A percentile compares a stretch with the other conserved stretches of the same genome.
Evolutionary conservation across 2,113 vertebrate species (phyloP).

Genomic region (Oenanthe oenanthe): DNA sequence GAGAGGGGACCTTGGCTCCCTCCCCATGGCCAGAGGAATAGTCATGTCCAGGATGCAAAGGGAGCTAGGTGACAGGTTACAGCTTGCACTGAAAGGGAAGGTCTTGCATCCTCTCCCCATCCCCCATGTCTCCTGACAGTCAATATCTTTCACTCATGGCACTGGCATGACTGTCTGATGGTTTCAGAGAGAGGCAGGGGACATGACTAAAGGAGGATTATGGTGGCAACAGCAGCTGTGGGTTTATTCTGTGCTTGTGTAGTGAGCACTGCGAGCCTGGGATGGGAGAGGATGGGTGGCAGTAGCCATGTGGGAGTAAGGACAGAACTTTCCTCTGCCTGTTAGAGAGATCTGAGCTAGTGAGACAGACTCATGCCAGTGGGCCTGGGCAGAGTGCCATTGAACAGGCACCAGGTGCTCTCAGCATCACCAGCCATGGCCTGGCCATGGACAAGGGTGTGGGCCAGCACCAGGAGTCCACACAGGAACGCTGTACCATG

Average conservation of each 20-base stretch:
- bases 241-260: background rate
- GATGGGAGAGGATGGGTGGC: background rate
- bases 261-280: background rate
- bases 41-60: background rate
- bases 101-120: background rate
- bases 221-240: background rate
- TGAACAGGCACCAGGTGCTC: background rate
- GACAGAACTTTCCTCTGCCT: background rate
- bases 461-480: fast-evolving
- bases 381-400: background rate
- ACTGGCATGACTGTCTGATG: background rate
- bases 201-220: background rate
- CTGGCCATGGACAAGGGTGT: background rate
- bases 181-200: background rate
- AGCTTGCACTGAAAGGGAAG: background rate
- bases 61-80: background rate
- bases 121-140: background rate
- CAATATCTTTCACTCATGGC: background rate
- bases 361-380: fast-evolving
- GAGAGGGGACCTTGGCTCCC: background rate
- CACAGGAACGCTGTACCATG: background rate
- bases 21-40: background rate
- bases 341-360: background rate
- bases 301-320: background rate
- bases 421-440: background rate